Evolutionary conservation across 92 coral and sea anemone genomes (phyloP), one percentile per base, ranked within the genome.

Genomic region (Porites cylindrica): DNA sequence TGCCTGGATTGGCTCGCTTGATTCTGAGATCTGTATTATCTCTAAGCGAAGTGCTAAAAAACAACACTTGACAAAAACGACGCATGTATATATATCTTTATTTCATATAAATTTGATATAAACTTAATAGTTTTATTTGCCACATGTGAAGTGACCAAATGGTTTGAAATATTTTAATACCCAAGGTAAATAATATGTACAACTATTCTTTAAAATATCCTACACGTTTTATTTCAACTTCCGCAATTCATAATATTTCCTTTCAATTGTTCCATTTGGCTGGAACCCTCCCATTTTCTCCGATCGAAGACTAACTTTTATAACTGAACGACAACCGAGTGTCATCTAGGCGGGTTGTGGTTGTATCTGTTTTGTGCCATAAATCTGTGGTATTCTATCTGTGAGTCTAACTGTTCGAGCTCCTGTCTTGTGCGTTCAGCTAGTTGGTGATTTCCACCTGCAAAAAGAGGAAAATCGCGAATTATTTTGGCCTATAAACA

Each of bases 341-440:
- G 86, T 82, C 80, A 83, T 63, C 87, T 83, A 52, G 80, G 87
- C 64, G 80, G 87, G 7, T 73, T 43, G 7, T 62, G 74, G 72
- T 69, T 89, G 56, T 77, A 76, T 77, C 83, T 84, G 43, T 74
- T 56, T n/a, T 90, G 92, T 16, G 80, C 77, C 85, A 85, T 90
- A 61, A 83, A 84, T 83, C 88, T 87, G 86, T 90, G 86, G 82
- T 90, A 84, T 29, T 93, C 90, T 76, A 93, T 90, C 51, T 93
- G 92, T 53, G 93, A 87, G 79, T 91, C 93, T 79, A 93, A 62
- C 24, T 90, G 76, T 60, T 88, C 89, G 23, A 90, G 62, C 54
- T 93, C 96, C 76, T 90, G 91, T 51, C 90, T 85, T 32, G 91
- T 82, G 78, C 87, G 91, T 43, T 93, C 92, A 16, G 90, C 85